Percentiles rank a stretch among this genome's conserved stretches.
phyloP scores from a whole-genome alignment of 2,113 vertebrate genomes.

The Pelmatolapia mariae region DNA sequence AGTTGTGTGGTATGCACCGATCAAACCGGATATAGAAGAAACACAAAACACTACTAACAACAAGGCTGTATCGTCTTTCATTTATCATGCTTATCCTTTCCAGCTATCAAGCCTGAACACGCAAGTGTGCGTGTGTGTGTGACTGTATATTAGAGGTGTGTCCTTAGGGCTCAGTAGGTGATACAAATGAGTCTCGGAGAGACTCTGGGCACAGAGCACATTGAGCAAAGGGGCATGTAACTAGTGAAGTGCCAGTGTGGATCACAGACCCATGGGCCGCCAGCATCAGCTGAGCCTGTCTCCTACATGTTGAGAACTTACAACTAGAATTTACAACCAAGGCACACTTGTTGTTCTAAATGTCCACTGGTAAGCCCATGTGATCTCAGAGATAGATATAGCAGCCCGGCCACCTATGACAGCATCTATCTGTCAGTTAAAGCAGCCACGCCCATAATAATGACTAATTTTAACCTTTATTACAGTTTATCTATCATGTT shows the following conservation, averaged over 20 bases:
- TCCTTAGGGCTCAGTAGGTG: slow-evolving; percentile 18
- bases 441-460: neutral
- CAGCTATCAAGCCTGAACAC: slow-evolving; percentile 21
- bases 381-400: neutral
- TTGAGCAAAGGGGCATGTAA: slow-evolving; percentile 29
- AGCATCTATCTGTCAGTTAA: neutral
- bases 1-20: neutral
- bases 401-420: neutral
- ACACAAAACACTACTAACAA: neutral
- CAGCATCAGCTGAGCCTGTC: neutral
- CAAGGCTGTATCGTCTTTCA: neutral
- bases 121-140: neutral
- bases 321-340: neutral
- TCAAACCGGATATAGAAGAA: neutral
- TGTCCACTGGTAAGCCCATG: neutral
- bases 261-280: slow-evolving; percentile 16
- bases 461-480: neutral
- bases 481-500: neutral
- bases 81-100: neutral
- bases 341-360: neutral
- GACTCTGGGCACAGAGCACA: slow-evolving; percentile 33
- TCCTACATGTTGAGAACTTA: neutral
- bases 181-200: slow-evolving; percentile 60
- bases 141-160: neutral
- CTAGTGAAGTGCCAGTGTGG: slow-evolving; percentile 23